Base-by-base conservation (phyloP, 2,888 invertebrate species). In the Stratiomys singularior region DNA sequence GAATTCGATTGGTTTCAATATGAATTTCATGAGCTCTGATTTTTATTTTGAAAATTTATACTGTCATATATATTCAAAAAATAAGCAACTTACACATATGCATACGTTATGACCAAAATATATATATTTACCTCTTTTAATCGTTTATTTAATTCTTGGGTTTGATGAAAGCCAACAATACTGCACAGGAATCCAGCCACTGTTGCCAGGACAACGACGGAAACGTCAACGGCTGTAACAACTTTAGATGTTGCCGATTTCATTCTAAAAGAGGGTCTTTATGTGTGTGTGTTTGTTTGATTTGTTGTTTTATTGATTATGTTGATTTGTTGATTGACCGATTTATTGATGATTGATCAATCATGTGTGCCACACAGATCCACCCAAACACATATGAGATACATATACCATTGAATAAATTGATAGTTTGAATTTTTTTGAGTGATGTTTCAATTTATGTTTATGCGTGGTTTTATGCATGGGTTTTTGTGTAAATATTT, bases 191-290 rank as follows among this genome's bases (percentile, higher is more conserved):
- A 83, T 63, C 87, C 87, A 1, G 85, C 82, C 30, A 83, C 81
- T 69, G 84, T 83, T 52, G 87, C 84, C 76, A 85, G 77, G 30
- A 87, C 86, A 47, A 87, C 87, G 72, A 86, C 85, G 1, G 86
- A 86, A 0, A 87, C 87, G 82, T 87, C 87, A 64, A 86, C 81
- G 15, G 85, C 85, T 23, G 87, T 87, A 7, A 87, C 87, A 80
- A 87, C 86, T 79, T 86, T 87, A 7, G 86, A 86, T n/a, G 87
- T 87, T 23, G 86, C 85, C 79, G 87, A 85, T 83, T 86, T 86
- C 87, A 87, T 87, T 84, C 87, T 87, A 85, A 86, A 87, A 86
- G 86, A 86, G 82, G 85, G 83, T 81, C 86, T 87, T 84, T 69
- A 46, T 69, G 25, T 46, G 46, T 66, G 66, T 30, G 18, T 66